Percentiles rank a stretch among this genome's conserved stretches.
These are phyloP conservation scores for Nymphalis io DNA, from an alignment of 1,140 invertebrate genomes.

Conservation along the genomic window DNA sequence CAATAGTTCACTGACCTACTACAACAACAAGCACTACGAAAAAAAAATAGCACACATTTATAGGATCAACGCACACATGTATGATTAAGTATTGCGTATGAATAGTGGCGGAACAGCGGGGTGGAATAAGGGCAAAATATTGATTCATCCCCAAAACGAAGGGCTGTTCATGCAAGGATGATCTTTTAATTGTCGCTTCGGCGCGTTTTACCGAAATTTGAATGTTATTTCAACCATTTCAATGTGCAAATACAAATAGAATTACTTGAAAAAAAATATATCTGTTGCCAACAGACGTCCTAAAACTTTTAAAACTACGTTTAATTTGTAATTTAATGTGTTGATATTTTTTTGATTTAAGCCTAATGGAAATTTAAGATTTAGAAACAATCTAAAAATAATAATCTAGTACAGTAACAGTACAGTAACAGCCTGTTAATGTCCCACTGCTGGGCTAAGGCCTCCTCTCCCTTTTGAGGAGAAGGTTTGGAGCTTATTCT, in stretches of 20 bases:
- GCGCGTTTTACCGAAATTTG: not conserved
- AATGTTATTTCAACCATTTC: not conserved
- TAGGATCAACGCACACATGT: slow-evolving; percentile 36
- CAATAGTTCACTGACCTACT: slow-evolving; percentile 57
- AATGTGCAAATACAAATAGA: not conserved
- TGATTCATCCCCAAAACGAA: slow-evolving; percentile 56
- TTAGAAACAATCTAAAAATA: too few relatives aligned
- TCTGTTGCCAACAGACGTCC: too few relatives aligned
- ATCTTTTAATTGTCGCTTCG: slow-evolving; percentile 31
- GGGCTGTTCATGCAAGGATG: slow-evolving; percentile 28
- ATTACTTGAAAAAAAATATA: not conserved
- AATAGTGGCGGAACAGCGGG: slow-evolving; percentile 39
- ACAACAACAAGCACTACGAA: slow-evolving; percentile 40
- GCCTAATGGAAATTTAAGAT: too few relatives aligned
- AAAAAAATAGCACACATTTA: slow-evolving; percentile 42
- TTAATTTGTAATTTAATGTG: too few relatives aligned
- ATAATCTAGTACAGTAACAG: too few relatives aligned
- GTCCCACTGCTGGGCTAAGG: too few relatives aligned
- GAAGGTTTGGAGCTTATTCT: too few relatives aligned
- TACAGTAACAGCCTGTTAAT: too few relatives aligned
- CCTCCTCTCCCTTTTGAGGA: too few relatives aligned
- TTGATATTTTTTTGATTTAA: too few relatives aligned
- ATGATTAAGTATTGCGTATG: slow-evolving; percentile 40
- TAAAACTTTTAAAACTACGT: not conserved
- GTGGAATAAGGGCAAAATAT: slow-evolving; percentile 53